phyloP scores from a whole-genome alignment of 2,888 invertebrate genomes.

The Oligia fasciuncula region DNA sequence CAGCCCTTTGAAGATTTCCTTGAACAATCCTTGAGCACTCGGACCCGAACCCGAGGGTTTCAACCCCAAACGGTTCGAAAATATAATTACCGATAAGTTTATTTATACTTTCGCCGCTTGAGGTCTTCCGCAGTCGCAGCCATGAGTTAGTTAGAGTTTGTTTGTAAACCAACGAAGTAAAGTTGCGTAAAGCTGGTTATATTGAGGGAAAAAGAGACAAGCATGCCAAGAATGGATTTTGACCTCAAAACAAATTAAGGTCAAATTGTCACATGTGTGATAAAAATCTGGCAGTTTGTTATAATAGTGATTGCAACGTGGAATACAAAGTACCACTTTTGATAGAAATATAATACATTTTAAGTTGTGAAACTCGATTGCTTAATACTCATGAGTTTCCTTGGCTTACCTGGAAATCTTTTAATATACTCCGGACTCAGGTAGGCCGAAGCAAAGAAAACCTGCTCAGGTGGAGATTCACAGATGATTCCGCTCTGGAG shows the following conservation, averaged over 20 bases:
- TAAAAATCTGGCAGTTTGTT: slow-evolving; percentile 17
- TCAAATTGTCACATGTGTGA: slow-evolving; percentile 17
- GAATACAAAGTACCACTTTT: slow-evolving; percentile 11
- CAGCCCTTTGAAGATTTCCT: background rate
- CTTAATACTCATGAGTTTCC: background rate
- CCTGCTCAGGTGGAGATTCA: no score
- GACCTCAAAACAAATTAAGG: slow-evolving; percentile 13
- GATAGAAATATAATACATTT: background rate
- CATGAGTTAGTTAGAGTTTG: background rate
- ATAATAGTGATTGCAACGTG: slow-evolving; percentile 9
- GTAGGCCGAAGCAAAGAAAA: no score
- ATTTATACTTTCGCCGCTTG: background rate
- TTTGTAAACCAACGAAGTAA: background rate
- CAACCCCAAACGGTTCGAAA: background rate
- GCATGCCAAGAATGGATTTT: slow-evolving; percentile 1
- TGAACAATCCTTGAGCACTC: background rate
- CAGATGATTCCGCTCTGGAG: no score
- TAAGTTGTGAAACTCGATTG: background rate
- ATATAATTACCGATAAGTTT: background rate
- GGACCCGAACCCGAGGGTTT: background rate
- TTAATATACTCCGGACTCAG: no score
- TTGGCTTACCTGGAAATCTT: no score
- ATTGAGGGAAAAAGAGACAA: background rate
- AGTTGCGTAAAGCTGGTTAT: background rate
- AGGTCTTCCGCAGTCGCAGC: background rate